Conservation (phyloP, 2,113 vertebrate genomes). For the Laticauda colubrina region DNA sequence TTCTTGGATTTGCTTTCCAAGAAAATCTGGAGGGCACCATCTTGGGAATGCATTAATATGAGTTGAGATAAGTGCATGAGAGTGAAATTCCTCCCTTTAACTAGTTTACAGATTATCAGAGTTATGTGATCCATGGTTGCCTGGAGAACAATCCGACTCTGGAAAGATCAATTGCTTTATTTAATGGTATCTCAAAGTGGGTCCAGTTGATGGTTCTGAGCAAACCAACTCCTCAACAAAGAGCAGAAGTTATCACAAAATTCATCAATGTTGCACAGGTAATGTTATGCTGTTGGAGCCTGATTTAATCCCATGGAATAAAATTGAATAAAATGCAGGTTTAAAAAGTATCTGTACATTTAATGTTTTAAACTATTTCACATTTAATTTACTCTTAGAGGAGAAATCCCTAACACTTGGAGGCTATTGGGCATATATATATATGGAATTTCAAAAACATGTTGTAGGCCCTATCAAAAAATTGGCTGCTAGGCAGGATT, state of each 20-base stretch:
- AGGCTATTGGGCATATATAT: background rate
- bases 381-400: background rate
- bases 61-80: background rate
- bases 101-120: conserved; percentile 96
- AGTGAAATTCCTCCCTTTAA: conserved; percentile 38
- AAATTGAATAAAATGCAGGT: background rate
- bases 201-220: conserved; percentile 98
- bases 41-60: background rate
- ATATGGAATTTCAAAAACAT: background rate
- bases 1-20: background rate
- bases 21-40: background rate
- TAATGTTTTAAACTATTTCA: background rate
- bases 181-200: conserved; percentile 97
- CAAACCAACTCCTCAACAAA: conserved; percentile 92
- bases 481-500: background rate
- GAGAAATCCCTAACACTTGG: background rate
- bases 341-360: background rate
- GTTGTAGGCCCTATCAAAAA: background rate
- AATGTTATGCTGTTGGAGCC: conserved; percentile 23
- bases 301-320: conserved; percentile 1
- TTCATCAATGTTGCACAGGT: conserved; percentile 97
- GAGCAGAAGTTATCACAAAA: conserved; percentile 94
- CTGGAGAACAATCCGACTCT: conserved; percentile 92
- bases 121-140: conserved; percentile 92
- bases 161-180: conserved; percentile 94